Conservation (phyloP, 2,113 vertebrate species). For the Struthidea cinerea region DNA sequence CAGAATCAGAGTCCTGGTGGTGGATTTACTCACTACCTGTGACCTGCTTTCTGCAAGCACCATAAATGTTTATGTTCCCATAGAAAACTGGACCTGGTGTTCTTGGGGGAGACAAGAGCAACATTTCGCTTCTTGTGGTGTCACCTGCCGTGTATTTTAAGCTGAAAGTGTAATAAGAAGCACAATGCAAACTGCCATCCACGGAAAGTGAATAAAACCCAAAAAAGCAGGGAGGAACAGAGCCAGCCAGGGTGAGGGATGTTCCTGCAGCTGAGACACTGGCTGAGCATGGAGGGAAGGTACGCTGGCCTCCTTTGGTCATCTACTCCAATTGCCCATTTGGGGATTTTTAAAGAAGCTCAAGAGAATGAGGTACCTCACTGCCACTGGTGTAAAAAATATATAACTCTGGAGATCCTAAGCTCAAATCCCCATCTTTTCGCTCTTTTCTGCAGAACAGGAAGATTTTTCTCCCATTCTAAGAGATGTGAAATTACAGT, state of each 20-base stretch:
- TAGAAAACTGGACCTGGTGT: not conserved
- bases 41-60: not conserved
- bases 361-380: not conserved
- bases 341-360: not conserved
- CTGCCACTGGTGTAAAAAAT: not conserved
- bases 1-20: not conserved
- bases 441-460: not conserved
- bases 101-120: not conserved
- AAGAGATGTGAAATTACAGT: not conserved
- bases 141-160: not conserved
- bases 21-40: not conserved
- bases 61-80: not conserved
- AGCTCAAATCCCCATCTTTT: rapidly evolving
- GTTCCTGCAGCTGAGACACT: not conserved
- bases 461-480: not conserved
- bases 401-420: rapidly evolving
- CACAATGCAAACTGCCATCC: not conserved
- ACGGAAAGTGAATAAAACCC: not conserved
- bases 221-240: not conserved
- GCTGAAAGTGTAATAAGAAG: not conserved
- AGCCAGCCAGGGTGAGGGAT: not conserved
- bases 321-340: rapidly evolving
- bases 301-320: not conserved
- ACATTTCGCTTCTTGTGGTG: not conserved
- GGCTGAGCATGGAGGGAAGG: not conserved